Evolutionary conservation across 2,113 vertebrate species (phyloP).

Genomic region (Deroptyus accipitrinus): DNA sequence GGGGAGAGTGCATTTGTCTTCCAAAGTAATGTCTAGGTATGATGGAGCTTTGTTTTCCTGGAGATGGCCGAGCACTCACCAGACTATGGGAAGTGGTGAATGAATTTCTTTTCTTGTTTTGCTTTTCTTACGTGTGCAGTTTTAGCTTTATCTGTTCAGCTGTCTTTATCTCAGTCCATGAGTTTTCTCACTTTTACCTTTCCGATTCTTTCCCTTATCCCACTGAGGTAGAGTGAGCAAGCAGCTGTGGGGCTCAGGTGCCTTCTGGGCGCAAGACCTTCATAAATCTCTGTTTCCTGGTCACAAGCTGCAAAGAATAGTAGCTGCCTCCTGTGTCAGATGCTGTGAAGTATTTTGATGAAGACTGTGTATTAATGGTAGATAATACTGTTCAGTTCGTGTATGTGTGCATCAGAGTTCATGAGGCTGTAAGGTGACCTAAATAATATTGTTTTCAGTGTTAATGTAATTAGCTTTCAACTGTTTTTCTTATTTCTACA

Average conservation of each 20-base stretch:
- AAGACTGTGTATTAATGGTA: neutral
- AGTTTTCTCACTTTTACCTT: neutral
- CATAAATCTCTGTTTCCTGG: neutral
- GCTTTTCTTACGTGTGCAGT: neutral
- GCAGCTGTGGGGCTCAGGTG: neutral
- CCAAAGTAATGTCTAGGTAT: neutral
- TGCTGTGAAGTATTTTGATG: neutral
- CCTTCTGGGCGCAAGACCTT: neutral
- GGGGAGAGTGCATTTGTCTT: neutral
- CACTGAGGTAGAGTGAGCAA: neutral
- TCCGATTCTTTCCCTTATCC: neutral
- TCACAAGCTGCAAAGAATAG: neutral
- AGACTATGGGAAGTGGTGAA: rapidly evolving
- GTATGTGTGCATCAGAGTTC: neutral
- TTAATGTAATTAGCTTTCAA: neutral
- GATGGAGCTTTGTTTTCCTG: neutral
- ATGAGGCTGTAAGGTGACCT: neutral
- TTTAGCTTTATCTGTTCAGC: neutral
- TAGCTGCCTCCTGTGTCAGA: neutral
- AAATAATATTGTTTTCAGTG: neutral
- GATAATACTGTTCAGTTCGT: neutral
- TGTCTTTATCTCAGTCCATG: neutral
- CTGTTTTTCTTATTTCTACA: neutral
- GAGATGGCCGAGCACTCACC: neutral
- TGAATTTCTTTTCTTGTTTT: neutral